Conservation (phyloP, 2,113 vertebrate genomes). For the Notothenia coriiceps region DNA sequence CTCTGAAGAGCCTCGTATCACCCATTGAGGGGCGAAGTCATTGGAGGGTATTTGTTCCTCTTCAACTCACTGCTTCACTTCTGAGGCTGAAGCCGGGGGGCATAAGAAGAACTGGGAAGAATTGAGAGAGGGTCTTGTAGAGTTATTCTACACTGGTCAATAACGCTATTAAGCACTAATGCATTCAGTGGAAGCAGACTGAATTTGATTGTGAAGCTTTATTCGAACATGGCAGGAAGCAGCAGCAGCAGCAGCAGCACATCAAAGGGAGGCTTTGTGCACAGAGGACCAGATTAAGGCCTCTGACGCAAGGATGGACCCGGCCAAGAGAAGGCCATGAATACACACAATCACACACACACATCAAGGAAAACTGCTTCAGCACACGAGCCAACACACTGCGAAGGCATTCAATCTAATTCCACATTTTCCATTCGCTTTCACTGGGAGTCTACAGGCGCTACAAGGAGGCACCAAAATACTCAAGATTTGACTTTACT, state of each 20-base stretch:
- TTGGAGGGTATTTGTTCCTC: slow-evolving; percentile 64
- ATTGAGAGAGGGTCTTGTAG: slow-evolving; percentile 56
- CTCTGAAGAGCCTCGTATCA: slow-evolving; percentile 58
- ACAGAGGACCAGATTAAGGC: slow-evolving; percentile 79
- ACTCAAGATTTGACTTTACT: neutral
- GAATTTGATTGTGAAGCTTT: slow-evolving; percentile 78
- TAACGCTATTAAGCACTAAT: slow-evolving; percentile 81
- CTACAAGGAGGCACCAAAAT: slow-evolving; percentile 24
- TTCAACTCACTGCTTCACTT: slow-evolving; percentile 74
- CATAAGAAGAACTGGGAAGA: slow-evolving; percentile 33
- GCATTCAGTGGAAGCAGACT: slow-evolving; percentile 77
- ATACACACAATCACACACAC: slow-evolving; percentile 40
- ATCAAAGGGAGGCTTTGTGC: slow-evolving; percentile 85
- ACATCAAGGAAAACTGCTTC: slow-evolving; percentile 48
- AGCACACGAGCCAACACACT: slow-evolving; percentile 58
- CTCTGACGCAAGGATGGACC: slow-evolving; percentile 79
- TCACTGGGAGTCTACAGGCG: slow-evolving; percentile 64
- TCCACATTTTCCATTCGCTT: slow-evolving; percentile 71
- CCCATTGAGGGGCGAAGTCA: slow-evolving; percentile 67
- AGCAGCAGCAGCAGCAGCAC: slow-evolving; percentile 77
- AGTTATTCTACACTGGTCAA: slow-evolving; percentile 78
- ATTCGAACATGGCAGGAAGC: slow-evolving; percentile 85
- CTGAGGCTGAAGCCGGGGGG: slow-evolving; percentile 44
- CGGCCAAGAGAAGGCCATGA: slow-evolving; percentile 63
- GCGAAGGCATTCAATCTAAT: slow-evolving; percentile 72